These are phyloP conservation scores for Parazoanthus darwini DNA, from an alignment of 92 coral and sea anemone species.

Conservation along the genomic window DNA sequence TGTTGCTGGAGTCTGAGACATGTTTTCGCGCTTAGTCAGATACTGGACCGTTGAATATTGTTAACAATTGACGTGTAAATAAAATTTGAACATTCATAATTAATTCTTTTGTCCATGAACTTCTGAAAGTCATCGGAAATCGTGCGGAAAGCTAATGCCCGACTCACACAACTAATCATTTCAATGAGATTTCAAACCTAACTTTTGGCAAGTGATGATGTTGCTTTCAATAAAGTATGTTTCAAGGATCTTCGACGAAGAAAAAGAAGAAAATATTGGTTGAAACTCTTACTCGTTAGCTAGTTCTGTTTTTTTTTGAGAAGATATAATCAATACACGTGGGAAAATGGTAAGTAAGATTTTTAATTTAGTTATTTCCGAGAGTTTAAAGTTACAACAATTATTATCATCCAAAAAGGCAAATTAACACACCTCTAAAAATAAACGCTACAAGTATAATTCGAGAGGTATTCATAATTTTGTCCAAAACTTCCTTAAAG, in stretches of 20 bases:
- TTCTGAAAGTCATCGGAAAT: background rate
- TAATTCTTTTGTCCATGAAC: background rate
- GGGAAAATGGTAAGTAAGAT: background rate
- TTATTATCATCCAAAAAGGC: too few species aligned
- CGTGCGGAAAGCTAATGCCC: background rate
- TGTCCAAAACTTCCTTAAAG: background rate
- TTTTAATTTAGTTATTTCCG: background rate
- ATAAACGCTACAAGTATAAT: background rate
- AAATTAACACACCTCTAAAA: too few species aligned
- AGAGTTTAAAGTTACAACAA: background rate
- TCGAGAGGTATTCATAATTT: background rate
- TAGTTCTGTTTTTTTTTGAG: too few species aligned
- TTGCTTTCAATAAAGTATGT: too few species aligned
- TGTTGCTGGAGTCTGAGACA: background rate
- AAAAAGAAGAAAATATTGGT: too few species aligned
- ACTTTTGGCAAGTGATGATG: background rate
- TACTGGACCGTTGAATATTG: background rate
- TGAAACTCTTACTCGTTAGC: too few species aligned
- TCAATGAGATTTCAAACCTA: background rate
- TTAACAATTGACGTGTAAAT: background rate
- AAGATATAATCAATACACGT: background rate
- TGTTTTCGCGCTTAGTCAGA: background rate
- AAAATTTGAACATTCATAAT: background rate
- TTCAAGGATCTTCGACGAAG: too few species aligned
- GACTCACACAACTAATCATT: background rate